Evolutionary conservation across 35 echinoderm and acorn worm genomes (phyloP), one percentile per base, ranked within the genome.

Genomic region (Amphiura filiformis): DNA sequence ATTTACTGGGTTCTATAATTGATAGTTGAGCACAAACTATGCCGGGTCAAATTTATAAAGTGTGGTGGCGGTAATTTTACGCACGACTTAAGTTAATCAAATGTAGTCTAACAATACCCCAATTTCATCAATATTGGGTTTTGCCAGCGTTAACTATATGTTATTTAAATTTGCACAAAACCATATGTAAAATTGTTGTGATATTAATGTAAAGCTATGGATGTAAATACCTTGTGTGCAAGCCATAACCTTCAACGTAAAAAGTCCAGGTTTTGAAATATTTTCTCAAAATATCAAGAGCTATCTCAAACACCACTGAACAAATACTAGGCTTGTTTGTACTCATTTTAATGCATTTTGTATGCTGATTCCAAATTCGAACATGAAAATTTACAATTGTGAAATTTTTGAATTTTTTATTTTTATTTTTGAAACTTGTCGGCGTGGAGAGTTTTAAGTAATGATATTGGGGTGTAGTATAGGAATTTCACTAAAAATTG

Each of bases 121-220:
- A 11, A 52, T 70, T 70, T 47, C 41, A 70, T 70, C 61, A 30
- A 70, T 70, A 70, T 70, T 70, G 7, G 61, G 1, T 70, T 70
- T 70, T 3, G 7, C 26, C 61, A n/a, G n/a, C 61, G 7, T 26
- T 30, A 18, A 70, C 61, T 23, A 30, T 70, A 18, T 30, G 61
- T 70, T 70, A 70, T 70, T 70, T 70, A 70, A 70, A 70, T 70
- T 70, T 70, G 28, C 15, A 70, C 28, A 30, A 70, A 70, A 70
- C n/a, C n/a, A 70, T 70, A 70, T 13, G 61, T 70, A 70, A 70
- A 70, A 70, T 70, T 15, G 28, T 70, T 70, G 7, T 70, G 61
- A 70, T 30, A 70, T 70, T 26, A 3, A n/a, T n/a, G 7, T 18
- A 26, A 70, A 70, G 61, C 61, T 70, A 30, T 18, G 4, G 44